These are phyloP conservation scores for Oreohelix idahoensis DNA, from an alignment of 1,140 invertebrate species.

Conservation along the genomic window DNA sequence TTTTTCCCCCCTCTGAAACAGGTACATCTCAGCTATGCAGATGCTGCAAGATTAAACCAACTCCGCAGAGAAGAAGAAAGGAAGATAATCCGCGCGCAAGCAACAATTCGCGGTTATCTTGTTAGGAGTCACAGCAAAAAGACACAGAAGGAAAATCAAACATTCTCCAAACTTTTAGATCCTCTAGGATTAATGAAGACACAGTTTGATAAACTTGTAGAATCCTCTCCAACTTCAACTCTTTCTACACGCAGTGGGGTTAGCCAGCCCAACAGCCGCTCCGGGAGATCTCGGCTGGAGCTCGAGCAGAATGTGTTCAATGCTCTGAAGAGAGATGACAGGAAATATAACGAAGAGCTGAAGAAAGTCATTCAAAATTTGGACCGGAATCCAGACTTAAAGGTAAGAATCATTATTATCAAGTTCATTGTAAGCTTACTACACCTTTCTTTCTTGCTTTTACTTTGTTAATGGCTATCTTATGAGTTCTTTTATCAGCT, in stretches of 20 bases:
- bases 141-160: background rate
- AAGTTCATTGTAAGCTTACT: too few relatives aligned
- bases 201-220: slow-evolving; percentile 29
- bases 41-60: slow-evolving; percentile 44
- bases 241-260: slow-evolving; percentile 30
- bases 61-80: slow-evolving; percentile 38
- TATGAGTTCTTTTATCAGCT: too few relatives aligned
- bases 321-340: slow-evolving; percentile 17
- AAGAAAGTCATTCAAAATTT: slow-evolving; percentile 12
- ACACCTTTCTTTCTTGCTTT: too few relatives aligned
- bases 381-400: slow-evolving; percentile 18
- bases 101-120: slow-evolving; percentile 47
- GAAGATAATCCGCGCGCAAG: slow-evolving; percentile 45
- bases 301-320: slow-evolving; percentile 22
- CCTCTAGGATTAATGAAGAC: slow-evolving; percentile 23
- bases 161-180: slow-evolving; percentile 14
- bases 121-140: slow-evolving; percentile 40
- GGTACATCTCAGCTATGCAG: slow-evolving; percentile 49
- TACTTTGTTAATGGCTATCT: too few relatives aligned
- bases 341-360: slow-evolving; percentile 25
- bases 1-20: background rate
- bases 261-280: slow-evolving; percentile 14
- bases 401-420: slow-evolving; percentile 3
- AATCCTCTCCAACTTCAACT: slow-evolving; percentile 31
- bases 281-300: background rate